Evolutionary conservation across 2,113 vertebrate genomes (phyloP).

Genomic region (Psettodes erumei): DNA sequence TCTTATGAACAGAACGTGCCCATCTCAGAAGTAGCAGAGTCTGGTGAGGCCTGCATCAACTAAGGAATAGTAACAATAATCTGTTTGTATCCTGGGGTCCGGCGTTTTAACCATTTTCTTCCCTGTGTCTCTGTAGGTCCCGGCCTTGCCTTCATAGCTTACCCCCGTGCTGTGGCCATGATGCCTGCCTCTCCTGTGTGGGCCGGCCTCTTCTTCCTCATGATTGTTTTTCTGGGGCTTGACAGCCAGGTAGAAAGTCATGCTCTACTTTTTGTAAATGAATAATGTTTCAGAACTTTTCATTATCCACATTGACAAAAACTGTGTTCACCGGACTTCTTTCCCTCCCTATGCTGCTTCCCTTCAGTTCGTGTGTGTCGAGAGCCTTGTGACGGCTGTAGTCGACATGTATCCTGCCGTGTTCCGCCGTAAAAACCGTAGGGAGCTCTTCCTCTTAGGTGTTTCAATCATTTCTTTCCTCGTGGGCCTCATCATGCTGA

Average conservation of each 20-base stretch:
- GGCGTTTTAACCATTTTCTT: not conserved
- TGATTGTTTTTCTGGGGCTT: constrained; percentile 93
- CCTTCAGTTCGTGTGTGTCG: constrained; percentile 91
- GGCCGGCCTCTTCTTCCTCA: constrained; percentile 94
- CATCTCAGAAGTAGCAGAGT: constrained; percentile 94
- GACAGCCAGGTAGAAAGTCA: constrained; percentile 79
- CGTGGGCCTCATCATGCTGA: constrained; percentile 93
- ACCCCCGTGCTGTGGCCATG: constrained; percentile 95
- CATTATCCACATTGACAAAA: not conserved
- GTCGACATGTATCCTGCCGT: constrained; percentile 92
- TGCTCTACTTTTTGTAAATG: not conserved
- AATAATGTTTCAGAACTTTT: not conserved
- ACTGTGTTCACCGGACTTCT: too few species aligned
- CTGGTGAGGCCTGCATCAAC: constrained; percentile 84
- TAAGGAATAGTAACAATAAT: not conserved
- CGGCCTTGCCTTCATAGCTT: constrained; percentile 96
- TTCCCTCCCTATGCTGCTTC: not conserved
- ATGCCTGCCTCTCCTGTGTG: constrained; percentile 95
- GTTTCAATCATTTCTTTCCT: constrained; percentile 87
- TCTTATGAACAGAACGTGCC: constrained; percentile 92
- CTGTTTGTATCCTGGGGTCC: not conserved
- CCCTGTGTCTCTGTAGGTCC: constrained; percentile 84
- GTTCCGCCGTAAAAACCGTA: constrained; percentile 90
- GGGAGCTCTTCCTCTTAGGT: constrained; percentile 89
- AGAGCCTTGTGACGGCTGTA: constrained; percentile 91